Evolutionary conservation across 2,797 vertebrate genomes (phyloP).

Genomic region (Threskiornis aethiopicus): DNA sequence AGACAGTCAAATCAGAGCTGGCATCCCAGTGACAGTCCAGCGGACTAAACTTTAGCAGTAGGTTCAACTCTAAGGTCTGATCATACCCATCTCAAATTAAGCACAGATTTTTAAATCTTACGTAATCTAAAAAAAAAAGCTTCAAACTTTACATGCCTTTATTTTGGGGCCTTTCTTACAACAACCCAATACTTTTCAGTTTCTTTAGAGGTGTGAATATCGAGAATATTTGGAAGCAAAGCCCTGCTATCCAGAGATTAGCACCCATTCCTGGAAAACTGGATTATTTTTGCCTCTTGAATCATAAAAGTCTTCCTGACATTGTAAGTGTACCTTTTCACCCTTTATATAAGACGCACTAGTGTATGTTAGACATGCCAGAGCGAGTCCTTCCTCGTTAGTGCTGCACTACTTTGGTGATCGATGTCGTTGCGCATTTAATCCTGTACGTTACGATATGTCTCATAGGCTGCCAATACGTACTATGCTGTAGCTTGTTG

Average conservation of each 20-base stretch:
- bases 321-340: accelerated
- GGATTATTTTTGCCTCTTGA: not conserved
- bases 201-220: not conserved
- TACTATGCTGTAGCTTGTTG: not conserved
- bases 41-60: not conserved
- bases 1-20: not conserved
- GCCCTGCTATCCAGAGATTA: not conserved
- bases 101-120: not conserved
- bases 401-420: not conserved
- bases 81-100: not conserved
- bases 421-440: accelerated
- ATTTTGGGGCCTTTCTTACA: not conserved
- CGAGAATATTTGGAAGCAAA: not conserved
- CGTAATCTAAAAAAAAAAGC: not conserved
- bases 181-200: not conserved
- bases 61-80: not conserved
- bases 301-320: not conserved
- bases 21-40: not conserved
- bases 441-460: accelerated
- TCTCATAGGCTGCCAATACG: not conserved
- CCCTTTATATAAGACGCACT: too few species aligned
- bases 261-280: not conserved
- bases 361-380: not conserved
- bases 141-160: not conserved
- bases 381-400: not conserved